Evolutionary conservation across 2,113 vertebrate genomes (phyloP).

Genomic region (Bufo bufo): DNA sequence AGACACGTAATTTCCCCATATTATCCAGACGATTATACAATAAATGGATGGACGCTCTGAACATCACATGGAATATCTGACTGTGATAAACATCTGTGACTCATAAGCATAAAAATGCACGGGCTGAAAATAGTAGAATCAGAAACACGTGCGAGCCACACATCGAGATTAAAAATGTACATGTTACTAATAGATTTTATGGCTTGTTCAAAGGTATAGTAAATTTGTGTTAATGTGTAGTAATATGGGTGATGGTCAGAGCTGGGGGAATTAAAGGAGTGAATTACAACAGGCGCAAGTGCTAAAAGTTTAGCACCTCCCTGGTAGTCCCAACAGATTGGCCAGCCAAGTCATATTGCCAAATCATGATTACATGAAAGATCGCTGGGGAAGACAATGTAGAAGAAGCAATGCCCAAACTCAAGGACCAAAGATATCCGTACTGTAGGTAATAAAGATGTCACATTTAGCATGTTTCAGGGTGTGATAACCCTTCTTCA

Average conservation of each 20-base stretch:
- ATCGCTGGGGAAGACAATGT: too few species aligned
- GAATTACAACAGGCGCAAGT: not conserved
- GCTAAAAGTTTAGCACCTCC: not conserved
- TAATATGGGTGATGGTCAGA: not conserved
- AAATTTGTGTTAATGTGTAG: not conserved
- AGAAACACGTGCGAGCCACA: constrained; percentile 32
- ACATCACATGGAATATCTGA: constrained; percentile 22
- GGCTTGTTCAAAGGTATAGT: not conserved
- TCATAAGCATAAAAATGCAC: constrained; percentile 48
- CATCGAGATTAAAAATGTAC: constrained; percentile 2
- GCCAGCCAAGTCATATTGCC: not conserved
- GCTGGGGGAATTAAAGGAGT: not conserved
- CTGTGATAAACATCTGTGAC: constrained; percentile 40
- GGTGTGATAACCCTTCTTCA: too few species aligned
- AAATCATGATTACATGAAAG: not conserved
- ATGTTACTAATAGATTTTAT: not conserved
- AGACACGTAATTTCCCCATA: constrained; percentile 17
- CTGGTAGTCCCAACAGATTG: too few species aligned
- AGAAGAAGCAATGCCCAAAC: too few species aligned
- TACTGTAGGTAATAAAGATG: too few species aligned
- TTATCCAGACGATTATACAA: constrained; percentile 39
- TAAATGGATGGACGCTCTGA: not conserved
- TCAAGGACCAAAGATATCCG: too few species aligned
- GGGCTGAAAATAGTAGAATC: constrained; percentile 26
- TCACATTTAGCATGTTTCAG: too few species aligned